Evolutionary conservation across 1,140 invertebrate genomes (phyloP), one percentile per base, ranked within the genome.

Genomic region (Lepidurus arcticus): DNA sequence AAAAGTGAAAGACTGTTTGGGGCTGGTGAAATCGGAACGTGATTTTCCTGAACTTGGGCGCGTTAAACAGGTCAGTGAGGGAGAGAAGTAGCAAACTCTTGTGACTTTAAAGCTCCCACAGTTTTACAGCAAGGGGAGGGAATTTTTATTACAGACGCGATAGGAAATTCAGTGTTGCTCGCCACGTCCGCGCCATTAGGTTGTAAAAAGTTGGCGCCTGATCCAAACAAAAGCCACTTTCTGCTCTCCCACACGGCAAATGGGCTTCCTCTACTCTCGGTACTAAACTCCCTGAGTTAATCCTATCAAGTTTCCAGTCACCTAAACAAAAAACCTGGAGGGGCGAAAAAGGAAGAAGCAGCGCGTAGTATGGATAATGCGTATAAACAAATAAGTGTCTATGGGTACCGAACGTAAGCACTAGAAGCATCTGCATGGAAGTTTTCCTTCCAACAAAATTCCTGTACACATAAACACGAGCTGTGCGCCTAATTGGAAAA

Each of bases 181-280:
- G 53, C 53, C 13, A 65, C 53, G 53, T 65, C 53, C 53, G 53
- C 53, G 13, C 53, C n/a, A 65, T 16, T 65, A 65, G 53, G 53
- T 65, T 65, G 53, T 65, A 65, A 65, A 65, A 65, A 65, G 53
- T 65, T 65, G 53, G 53, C 53, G 8, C 53, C 53, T 65, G 53
- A 65, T 4, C 53, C 53, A 65, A 65, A 65, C 53, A 65, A 65
- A 65, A 65, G 53, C n/a, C 53, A 65, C 53, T 65, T 34, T 65
- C 53, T 65, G 53, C 16, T 13, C 53, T 16, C 53, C 53, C 53
- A 65, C 53, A 65, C 13, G 8, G 16, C 53, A 7, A 21, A 65
- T 65, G 16, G 16, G 21, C 53, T 13, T 65, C 21, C 21, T 65
- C 53, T 34, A 3, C 34, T 34, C 3, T 34, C 34, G 34, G 34